A percentile compares a stretch with the other conserved stretches of the same genome.
Conservation (phyloP, 2,888 invertebrate species). For the Agriotes lineatus region DNA sequence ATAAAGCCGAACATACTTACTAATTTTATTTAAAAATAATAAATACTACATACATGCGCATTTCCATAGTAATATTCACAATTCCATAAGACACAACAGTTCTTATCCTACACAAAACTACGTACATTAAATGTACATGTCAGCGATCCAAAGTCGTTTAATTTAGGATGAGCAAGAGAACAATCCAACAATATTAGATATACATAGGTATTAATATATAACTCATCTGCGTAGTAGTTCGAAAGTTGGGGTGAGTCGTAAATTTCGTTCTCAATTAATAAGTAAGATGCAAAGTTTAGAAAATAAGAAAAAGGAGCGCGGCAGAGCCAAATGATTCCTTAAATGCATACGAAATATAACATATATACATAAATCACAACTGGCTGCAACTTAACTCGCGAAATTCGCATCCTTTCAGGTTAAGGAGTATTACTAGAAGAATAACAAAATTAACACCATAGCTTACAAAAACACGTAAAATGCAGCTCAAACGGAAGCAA, state of each 20-base stretch:
- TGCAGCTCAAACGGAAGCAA: constrained; percentile 31
- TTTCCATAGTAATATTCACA: constrained; percentile 30
- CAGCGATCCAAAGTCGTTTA: constrained; percentile 7
- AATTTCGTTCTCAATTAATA: background rate
- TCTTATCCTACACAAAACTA: background rate
- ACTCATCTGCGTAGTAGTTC: background rate
- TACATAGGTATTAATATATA: constrained; percentile 3
- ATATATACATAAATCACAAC: constrained; percentile 38
- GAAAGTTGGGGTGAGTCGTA: background rate
- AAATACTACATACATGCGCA: constrained; percentile 36
- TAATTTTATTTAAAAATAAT: constrained; percentile 42
- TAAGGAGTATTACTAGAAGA: constrained; percentile 18
- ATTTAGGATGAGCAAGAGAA: constrained; percentile 16
- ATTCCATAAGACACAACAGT: constrained; percentile 2
- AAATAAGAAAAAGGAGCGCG: background rate
- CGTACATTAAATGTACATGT: constrained; percentile 5
- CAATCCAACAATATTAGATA: constrained; percentile 14
- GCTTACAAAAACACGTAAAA: constrained; percentile 28
- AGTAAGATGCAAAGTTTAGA: constrained; percentile 7
- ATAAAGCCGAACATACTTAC: no score
- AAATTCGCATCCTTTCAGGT: background rate
- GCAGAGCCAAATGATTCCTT: constrained; percentile 12
- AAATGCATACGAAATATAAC: constrained; percentile 20
- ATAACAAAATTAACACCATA: constrained; percentile 10
- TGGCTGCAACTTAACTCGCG: constrained; percentile 20